Base-by-base conservation (phyloP, 2,797 vertebrate genomes). In the Artibeus jamaicensis region DNA sequence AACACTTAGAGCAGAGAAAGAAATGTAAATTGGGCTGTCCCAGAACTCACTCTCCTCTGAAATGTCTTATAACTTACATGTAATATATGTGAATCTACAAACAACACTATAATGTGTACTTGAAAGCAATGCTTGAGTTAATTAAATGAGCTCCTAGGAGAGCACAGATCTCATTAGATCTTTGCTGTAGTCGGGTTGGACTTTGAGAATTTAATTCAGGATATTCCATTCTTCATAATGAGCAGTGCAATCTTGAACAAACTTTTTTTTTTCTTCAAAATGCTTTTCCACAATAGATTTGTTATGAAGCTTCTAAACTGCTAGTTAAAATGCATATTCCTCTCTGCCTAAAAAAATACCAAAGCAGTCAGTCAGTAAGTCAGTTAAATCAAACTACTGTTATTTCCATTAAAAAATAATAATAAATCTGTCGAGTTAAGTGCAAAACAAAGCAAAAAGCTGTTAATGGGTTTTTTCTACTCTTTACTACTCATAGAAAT, bases 101-200 rank as follows among this genome's bases (percentile, higher is more conserved):
- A 44, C 53, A 81, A 87, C 14, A 22, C 19, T 53, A 0, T 68
- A 87, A 86, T 11, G 34, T 68, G 14, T 71, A 44, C 81, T 95
- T 94, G 59, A 93, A 86, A 93, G 59, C 81, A 46, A 86, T 74
- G 67, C 32, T 76, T 84, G 48, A 77, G 48, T 96, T 97, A 97
- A 95, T 96, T 96, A 96, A 94, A 93, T 82, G 74, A 94, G n/a
- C 55, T 94, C 89, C 91, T 90, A 46, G 19, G 89, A 96, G 68
- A 95, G 19, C 37, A 76, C 24, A 2, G 81, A 55, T 87, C 83
- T 94, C 89, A 88, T 97, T 92, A 96, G 53, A 74, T 96, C 67
- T 92, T 86, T 79, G 53, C 67, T 92, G 3, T 79, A 94, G 46
- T 89, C 94, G 82, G 44, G 68, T 70, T 91, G 67, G 83, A 95